These are phyloP conservation scores for Aproaerema taeniolella DNA, from an alignment of 2,888 invertebrate species.

Conservation along the genomic window DNA sequence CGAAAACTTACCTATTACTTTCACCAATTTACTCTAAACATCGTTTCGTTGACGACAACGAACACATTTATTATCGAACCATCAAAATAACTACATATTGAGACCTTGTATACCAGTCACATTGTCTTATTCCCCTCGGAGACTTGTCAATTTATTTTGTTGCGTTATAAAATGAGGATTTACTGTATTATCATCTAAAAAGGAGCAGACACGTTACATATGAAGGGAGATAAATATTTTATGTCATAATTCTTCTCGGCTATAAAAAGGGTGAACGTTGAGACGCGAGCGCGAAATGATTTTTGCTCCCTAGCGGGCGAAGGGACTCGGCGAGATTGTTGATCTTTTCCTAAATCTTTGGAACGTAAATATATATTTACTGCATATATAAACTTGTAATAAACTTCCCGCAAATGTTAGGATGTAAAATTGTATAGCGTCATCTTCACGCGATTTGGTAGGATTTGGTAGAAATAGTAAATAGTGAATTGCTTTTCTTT, in stretches of 20 bases:
- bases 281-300: constrained; percentile 49
- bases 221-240: constrained; percentile 67
- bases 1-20: no score
- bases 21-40: no score
- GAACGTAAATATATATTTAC: constrained; percentile 7
- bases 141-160: constrained; percentile 45
- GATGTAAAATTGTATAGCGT: no score
- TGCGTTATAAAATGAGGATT: constrained; percentile 51
- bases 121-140: constrained; percentile 22
- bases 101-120: neutral
- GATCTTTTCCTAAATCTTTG: constrained; percentile 43
- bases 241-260: constrained; percentile 65
- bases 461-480: no score
- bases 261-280: constrained; percentile 62
- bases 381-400: neutral
- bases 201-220: constrained; percentile 58
- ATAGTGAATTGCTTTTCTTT: no score
- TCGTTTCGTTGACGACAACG: no score
- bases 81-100: neutral
- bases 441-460: no score
- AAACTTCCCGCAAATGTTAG: no score
- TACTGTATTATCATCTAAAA: constrained; percentile 58
- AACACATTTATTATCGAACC: neutral
- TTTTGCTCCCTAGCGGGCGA: constrained; percentile 42
- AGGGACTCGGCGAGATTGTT: constrained; percentile 33